Base-by-base conservation (phyloP, 2,888 invertebrate species). In the Drosophila falleni region DNA sequence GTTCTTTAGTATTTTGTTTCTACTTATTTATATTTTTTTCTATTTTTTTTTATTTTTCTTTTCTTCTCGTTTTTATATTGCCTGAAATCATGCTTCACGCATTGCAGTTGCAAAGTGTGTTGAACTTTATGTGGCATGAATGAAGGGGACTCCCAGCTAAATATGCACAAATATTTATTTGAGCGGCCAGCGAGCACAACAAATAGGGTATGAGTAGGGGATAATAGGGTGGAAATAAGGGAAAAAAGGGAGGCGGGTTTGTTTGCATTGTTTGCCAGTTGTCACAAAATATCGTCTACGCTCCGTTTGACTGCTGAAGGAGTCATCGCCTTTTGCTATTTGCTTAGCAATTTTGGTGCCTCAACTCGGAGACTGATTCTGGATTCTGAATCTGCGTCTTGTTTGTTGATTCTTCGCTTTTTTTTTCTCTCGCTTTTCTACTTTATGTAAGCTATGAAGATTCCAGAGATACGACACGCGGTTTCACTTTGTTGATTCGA, bases 121-220 rank as follows among this genome's bases (percentile, higher is more conserved):
- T 87, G 83, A 84, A 82, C 84, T 80, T 86, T 71, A 69, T 74
- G 80, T 69, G 71, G 59, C 42, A 39, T 64, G 65, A 64, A 66
- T 46, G 31, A 10, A 19, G 42, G 58, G 44, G 47, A 44, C 66
- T 55, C 47, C 47, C 61, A 51, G 70, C 78, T 87, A 87, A 84
- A 87, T 85, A 82, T 87, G 88, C 82, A 82, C 83, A 80, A 84
- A 87, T 84, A 84, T 84, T 87, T 84, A 87, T 84, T 87, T 71
- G 78, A 73, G 71, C 70, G 70, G 62, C 55, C 58, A 76, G 69
- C 47, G 42, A 53, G 37, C 29, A 26, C 13, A 26, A 11, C 11
- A 19, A 31, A 26, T 8, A 5, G 47, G 15, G 15, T 5, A n/a
- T 3, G 49, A 49, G 11, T 9, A 15, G 26, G 5, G 15, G 33